Evolutionary conservation across 1,140 invertebrate species (phyloP).

Genomic region (Eueides isabella): DNA sequence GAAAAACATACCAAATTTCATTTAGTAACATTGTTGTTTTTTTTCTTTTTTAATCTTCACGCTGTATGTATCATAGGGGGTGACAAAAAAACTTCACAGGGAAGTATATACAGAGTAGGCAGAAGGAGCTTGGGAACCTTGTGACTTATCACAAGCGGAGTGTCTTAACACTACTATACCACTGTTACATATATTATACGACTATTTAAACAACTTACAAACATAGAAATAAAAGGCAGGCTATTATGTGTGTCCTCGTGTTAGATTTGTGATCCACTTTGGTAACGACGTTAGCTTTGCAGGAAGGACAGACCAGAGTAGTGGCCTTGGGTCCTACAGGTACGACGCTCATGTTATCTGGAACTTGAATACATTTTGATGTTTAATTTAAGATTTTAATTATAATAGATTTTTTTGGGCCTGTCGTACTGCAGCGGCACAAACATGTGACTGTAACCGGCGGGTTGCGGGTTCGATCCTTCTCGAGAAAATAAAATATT

Average conservation of each 20-base stretch:
- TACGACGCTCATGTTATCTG: conserved; percentile 39
- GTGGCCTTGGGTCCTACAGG: conserved; percentile 45
- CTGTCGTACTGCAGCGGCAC: too few relatives aligned
- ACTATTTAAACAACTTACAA: conserved; percentile 63
- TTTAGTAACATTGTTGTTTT: not conserved
- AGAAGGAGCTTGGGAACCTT: not conserved
- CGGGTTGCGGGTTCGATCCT: too few relatives aligned
- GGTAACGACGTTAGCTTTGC: conserved; percentile 77
- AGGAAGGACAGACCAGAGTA: conserved; percentile 79
- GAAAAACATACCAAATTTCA: not conserved
- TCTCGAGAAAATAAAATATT: too few relatives aligned
- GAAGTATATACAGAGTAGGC: too few relatives aligned
- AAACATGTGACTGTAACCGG: too few relatives aligned
- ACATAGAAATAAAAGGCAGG: conserved; percentile 81
- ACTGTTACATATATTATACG: not conserved
- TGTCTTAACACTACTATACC: too few relatives aligned
- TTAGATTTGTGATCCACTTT: conserved; percentile 78
- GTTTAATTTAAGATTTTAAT: not conserved
- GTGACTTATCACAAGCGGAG: too few relatives aligned
- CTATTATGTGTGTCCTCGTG: conserved; percentile 84
- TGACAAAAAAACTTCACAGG: too few relatives aligned
- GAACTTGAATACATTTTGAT: not conserved
- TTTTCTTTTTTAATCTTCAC: not conserved
- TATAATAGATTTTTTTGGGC: too few relatives aligned
- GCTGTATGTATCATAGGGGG: too few relatives aligned